phyloP scores from a whole-genome alignment of 2,797 vertebrate species.

The Sitta carolinensis region DNA sequence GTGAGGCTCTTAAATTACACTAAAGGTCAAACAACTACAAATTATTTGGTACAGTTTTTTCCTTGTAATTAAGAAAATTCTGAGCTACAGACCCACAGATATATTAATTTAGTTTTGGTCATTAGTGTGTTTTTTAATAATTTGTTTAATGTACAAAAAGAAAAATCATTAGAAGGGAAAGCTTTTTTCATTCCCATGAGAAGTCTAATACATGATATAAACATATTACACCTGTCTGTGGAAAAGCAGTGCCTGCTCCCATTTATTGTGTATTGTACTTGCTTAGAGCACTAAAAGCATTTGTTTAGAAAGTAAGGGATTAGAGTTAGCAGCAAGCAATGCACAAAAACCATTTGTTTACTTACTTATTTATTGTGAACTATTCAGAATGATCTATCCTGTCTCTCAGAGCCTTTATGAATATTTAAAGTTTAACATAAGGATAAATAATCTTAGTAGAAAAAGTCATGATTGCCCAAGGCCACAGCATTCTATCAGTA shows the following conservation, averaged over 20 bases:
- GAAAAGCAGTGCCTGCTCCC: background rate
- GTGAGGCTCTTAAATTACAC: background rate
- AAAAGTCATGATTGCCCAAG: slow-evolving; percentile 6
- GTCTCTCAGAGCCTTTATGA: background rate
- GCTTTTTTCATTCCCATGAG: background rate
- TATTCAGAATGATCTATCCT: background rate
- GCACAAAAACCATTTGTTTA: background rate
- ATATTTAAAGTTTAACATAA: slow-evolving; percentile 33
- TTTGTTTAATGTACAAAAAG: background rate
- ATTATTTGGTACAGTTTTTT: background rate
- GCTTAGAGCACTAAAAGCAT: background rate
- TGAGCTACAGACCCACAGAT: background rate
- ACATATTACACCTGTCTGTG: background rate
- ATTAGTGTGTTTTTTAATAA: background rate
- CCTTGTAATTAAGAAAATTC: background rate
- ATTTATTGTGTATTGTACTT: background rate
- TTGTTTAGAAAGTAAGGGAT: background rate
- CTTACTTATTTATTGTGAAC: slow-evolving; percentile 48
- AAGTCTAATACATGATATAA: background rate
- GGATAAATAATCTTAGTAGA: slow-evolving; percentile 14
- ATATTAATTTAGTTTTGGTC: background rate
- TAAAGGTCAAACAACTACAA: background rate
- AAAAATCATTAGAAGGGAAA: background rate
- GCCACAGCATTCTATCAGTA: background rate
- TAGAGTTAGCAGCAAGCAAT: background rate